Evolutionary conservation across 2,888 invertebrate genomes (phyloP).

Genomic region (Bembecia ichneumoniformis): DNA sequence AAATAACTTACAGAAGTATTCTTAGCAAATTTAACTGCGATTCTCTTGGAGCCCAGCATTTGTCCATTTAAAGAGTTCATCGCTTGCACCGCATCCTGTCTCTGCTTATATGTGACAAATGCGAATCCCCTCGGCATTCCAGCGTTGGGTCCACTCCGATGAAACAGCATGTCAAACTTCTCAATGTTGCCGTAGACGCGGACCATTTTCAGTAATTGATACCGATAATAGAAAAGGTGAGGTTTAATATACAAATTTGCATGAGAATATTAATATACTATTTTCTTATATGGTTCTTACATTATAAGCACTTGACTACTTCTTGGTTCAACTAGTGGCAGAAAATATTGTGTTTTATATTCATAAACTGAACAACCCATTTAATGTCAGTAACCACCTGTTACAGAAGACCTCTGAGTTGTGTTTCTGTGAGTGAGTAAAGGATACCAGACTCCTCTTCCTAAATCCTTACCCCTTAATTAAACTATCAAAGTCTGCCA

Average conservation of each 20-base stretch:
- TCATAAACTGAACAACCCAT: too few relatives aligned
- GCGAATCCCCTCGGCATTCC: conserved; percentile 95
- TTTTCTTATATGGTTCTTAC: not conserved
- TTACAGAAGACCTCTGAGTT: too few relatives aligned
- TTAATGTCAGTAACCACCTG: too few relatives aligned
- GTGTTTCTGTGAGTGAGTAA: too few relatives aligned
- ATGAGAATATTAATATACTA: not conserved
- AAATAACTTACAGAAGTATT: conserved; percentile 65
- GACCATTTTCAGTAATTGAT: conserved; percentile 95
- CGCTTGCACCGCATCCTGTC: conserved; percentile 79
- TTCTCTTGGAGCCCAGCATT: conserved; percentile 79
- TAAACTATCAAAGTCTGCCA: too few relatives aligned
- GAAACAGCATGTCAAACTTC: conserved; percentile 96
- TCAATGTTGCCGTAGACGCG: conserved; percentile 94
- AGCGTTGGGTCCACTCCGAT: conserved; percentile 89
- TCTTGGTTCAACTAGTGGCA: too few relatives aligned
- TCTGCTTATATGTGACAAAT: conserved; percentile 86
- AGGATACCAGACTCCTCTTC: too few relatives aligned
- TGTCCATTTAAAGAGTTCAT: conserved; percentile 82
- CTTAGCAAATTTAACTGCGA: conserved; percentile 87
- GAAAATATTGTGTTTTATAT: too few relatives aligned
- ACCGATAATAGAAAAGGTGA: conserved; percentile 77
- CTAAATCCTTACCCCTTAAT: too few relatives aligned
- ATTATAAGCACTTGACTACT: not conserved
- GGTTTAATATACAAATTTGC: not conserved